phyloP scores from a whole-genome alignment of 2,888 invertebrate species.

The Schrankia costaestrigalis region DNA sequence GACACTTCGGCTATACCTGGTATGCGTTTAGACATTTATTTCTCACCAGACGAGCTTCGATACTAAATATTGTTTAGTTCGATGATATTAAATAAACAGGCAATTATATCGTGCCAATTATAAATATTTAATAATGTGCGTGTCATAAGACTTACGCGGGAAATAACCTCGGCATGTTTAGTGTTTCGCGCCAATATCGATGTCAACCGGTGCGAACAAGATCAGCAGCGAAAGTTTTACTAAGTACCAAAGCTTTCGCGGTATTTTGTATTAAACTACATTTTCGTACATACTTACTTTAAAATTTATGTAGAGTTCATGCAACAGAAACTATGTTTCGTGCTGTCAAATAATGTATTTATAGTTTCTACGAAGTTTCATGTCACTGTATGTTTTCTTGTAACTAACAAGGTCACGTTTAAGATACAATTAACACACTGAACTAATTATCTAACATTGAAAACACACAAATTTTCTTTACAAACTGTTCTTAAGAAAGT shows the following conservation, averaged over 20 bases:
- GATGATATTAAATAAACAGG: conserved; percentile 22
- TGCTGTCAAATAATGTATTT: conserved; percentile 44
- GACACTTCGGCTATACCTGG: no score
- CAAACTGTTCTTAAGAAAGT: no score
- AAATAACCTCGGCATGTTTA: conserved; percentile 38
- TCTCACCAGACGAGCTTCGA: conserved; percentile 13
- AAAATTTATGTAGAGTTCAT: no score
- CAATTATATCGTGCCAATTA: conserved; percentile 33
- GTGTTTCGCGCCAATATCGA: conserved; percentile 42
- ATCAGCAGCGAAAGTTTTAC: no score
- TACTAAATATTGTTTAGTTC: conserved; percentile 8
- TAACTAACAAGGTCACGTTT: conserved; percentile 17
- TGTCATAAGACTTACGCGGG: conserved; percentile 31
- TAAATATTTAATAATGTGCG: conserved; percentile 29
- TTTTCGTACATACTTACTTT: no score
- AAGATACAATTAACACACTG: conserved; percentile 12
- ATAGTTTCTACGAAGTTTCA: conserved; percentile 27
- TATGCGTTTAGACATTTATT: conserved; percentile 28
- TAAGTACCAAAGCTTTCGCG: no score
- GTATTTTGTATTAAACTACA: conserved; percentile 6
- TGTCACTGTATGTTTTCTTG: conserved; percentile 21
- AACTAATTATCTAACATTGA: no score
- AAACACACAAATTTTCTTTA: conserved; percentile 2
- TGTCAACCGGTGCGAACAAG: conserved; percentile 27
- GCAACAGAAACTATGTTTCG: neutral